Conservation (phyloP, 2,113 vertebrate species). For the Tachysurus vachellii region DNA sequence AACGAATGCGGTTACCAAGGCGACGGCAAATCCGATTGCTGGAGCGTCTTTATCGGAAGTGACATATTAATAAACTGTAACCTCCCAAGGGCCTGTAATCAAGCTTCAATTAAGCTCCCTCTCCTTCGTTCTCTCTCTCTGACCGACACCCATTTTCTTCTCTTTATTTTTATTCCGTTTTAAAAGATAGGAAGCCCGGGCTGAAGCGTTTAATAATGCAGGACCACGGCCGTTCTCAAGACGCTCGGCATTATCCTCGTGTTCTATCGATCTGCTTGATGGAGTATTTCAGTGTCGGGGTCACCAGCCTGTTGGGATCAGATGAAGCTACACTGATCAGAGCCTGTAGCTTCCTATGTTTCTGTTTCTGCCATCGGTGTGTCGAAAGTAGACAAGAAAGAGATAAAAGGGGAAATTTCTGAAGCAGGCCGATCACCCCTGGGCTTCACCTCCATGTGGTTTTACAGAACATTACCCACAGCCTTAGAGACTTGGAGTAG, state of each 20-base stretch:
- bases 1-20: constrained; percentile 67
- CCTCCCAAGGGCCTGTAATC: constrained; percentile 65
- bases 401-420: constrained; percentile 12
- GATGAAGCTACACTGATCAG: not conserved
- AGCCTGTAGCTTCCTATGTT: too few relatives aligned
- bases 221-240: constrained; percentile 30
- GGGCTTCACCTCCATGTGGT: constrained; percentile 25
- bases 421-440: constrained; percentile 24
- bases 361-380: not conserved
- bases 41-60: constrained; percentile 69
- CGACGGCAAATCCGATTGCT: constrained; percentile 65
- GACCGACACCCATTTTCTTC: constrained; percentile 8
- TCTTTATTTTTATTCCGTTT: constrained; percentile 5
- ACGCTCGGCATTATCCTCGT: constrained; percentile 43
- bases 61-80: constrained; percentile 75
- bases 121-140: constrained; percentile 29
- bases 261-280: constrained; percentile 52
- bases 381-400: not conserved
- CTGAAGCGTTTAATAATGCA: constrained; percentile 57
- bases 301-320: constrained; percentile 14
- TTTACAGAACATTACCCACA: constrained; percentile 45
- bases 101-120: constrained; percentile 66
- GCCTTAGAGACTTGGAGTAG: not conserved
- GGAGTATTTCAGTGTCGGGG: constrained; percentile 27
- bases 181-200: not conserved